Conservation (phyloP, 2,888 invertebrate species). For the Sinopyrophorus schimmeli region DNA sequence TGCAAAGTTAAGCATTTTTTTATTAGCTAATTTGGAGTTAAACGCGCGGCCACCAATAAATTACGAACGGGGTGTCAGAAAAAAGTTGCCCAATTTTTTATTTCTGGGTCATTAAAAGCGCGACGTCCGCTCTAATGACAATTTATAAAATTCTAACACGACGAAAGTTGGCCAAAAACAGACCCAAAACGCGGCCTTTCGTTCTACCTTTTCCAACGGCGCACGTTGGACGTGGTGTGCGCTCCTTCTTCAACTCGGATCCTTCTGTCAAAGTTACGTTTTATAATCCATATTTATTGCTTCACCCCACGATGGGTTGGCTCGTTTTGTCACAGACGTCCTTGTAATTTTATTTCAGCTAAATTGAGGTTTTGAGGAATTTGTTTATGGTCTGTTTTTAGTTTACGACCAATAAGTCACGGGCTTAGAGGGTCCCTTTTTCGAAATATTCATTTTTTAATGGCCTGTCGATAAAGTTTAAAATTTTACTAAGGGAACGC, state of each 20-base stretch:
- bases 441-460: too few relatives aligned
- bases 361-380: constrained; percentile 39
- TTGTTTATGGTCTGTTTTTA: constrained; percentile 35
- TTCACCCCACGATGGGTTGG: constrained; percentile 38
- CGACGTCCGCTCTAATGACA: constrained; percentile 34
- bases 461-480: too few relatives aligned
- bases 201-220: constrained; percentile 2
- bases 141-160: constrained; percentile 33
- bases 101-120: constrained; percentile 30
- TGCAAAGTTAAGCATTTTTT: too few relatives aligned
- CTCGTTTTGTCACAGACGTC: constrained; percentile 36
- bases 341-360: constrained; percentile 37
- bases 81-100: constrained; percentile 30
- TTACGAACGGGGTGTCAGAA: constrained; percentile 20
- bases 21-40: too few relatives aligned
- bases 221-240: constrained; percentile 4
- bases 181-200: constrained; percentile 27
- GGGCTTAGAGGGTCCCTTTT: too few relatives aligned
- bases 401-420: constrained; percentile 39
- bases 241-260: constrained; percentile 29
- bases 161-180: constrained; percentile 28
- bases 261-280: constrained; percentile 45
- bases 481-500: too few relatives aligned
- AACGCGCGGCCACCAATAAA: constrained; percentile 19
- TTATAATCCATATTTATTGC: constrained; percentile 46